Evolutionary conservation across 1,140 invertebrate species (phyloP), one percentile per base, ranked within the genome.

Genomic region (Drosophila arawakana): DNA sequence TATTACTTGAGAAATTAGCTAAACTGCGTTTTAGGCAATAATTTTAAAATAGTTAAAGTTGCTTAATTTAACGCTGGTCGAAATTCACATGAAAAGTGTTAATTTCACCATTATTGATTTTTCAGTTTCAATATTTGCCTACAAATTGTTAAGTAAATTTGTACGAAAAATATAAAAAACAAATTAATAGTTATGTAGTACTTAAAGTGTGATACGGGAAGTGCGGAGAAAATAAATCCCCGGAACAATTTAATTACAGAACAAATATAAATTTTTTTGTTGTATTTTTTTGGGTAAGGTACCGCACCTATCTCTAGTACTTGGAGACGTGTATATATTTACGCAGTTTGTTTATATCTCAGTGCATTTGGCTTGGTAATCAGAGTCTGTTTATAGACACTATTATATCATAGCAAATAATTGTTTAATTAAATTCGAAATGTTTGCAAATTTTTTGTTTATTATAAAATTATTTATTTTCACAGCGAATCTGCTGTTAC

Each of bases 401-500:
- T 49, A 21, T 25, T 49, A 49, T 49, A 49, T 49, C 15, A 49
- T 49, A 11, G 15, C 47, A 25, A 49, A 25, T 49, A 21, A 49
- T 8, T 49, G 11, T 63, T 9, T 49, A 50, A 50, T 52, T 54
- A 52, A 37, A n/a, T 11, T 25, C 34, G 35, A 65, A 52, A 54
- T 25, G 15, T 50, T 18, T 9, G 18, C 47, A 25, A 10, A n/a
- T n/a, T n/a, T 25, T 30, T 49, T 21, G 25, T 1, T 25, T 25
- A 25, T 49, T 3, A 21, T 25, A 21, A 25, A 49, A 49, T 49
- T 18, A 49, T 25, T 30, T 30, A 30, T 30, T 30, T 30, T 2
- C 25, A 5, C 25, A 30, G 6, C 25, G 25, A 30, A 3, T 5
- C 5, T 6, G 2, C 10, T 46, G 43, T 46, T 7, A 13, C n/a